Evolutionary conservation across 2,888 invertebrate species (phyloP), one percentile per base, ranked within the genome.

Genomic region (Calliphora vomitoria): DNA sequence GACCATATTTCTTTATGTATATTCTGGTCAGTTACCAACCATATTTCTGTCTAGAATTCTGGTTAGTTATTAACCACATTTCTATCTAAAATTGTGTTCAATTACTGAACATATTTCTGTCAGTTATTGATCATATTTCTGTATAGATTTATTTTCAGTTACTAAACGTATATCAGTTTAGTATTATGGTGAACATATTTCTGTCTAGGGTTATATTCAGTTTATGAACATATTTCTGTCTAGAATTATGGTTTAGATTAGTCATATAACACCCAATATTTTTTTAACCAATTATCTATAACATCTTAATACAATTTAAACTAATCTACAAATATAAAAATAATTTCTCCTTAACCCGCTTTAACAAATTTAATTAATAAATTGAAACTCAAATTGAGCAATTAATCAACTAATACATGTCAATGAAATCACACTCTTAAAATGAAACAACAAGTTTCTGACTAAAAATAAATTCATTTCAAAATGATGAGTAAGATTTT

Each of bases 371-470:
- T 44, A 31, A 5, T 69, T 20, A 38, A 64, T 53, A 20, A 8
- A 5, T 38, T 8, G 38, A 35, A 25, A 41, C 10, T 6, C 8
- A 66, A 41, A 8, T 38, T 38, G 41, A 72, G 25, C 50, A 72
- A 72, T 81, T 75, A 82, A 75, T 68, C 25, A 82, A 75, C 13
- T 68, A 75, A 75, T 58, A 75, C 35, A 75, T 82, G 66, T 74
- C 74, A 74, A 47, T 82, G 74, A 75, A 75, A 75, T 75, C 47
- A 20, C 50, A 31, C n/a, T 44, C 20, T 64, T 18, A 35, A 35
- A 64, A 64, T 62, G 15, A 38, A 38, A 64, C 62, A 38, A 3
- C 15, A 64, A n/a, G 38, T 64, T 64, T 64, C 13, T 8, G 4
- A 20, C 6, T 50, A 0, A 18, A 55, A 8, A 55, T 38, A 35